Conservation (phyloP, 2,113 vertebrate species). For the Alosa alosa region DNA sequence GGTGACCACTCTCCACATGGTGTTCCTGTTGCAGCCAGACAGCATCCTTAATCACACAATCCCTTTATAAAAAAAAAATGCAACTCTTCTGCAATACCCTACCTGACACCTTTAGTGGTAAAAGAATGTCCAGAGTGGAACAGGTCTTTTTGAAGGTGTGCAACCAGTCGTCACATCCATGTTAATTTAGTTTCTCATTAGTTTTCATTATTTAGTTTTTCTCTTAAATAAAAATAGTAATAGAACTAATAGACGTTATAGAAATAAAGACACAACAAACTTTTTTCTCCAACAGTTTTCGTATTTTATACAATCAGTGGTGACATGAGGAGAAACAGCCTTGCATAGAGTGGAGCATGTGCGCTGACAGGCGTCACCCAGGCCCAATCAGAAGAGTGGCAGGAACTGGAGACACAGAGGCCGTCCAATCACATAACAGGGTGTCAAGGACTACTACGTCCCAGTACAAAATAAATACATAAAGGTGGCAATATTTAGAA, state of each 20-base stretch:
- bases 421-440: background rate
- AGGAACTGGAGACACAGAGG: background rate
- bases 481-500: background rate
- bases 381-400: background rate
- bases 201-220: background rate
- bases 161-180: background rate
- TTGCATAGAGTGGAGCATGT: constrained; percentile 16
- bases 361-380: constrained; percentile 8
- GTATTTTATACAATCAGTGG: constrained; percentile 11
- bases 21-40: constrained; percentile 7
- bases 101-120: background rate
- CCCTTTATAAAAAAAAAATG: constrained; percentile 2
- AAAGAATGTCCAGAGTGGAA: background rate
- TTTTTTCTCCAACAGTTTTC: background rate
- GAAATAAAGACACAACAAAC: background rate
- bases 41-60: constrained; percentile 9
- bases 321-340: constrained; percentile 13
- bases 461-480: constrained; percentile 6
- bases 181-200: background rate
- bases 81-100: background rate
- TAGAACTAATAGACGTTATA: background rate
- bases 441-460: background rate
- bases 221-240: background rate
- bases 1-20: background rate
- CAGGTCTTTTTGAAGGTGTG: background rate